Percentiles rank a stretch among this genome's conserved stretches.
Conservation (phyloP, 37 sponge, comb jelly and placozoan species). For the Agelas oroides region DNA sequence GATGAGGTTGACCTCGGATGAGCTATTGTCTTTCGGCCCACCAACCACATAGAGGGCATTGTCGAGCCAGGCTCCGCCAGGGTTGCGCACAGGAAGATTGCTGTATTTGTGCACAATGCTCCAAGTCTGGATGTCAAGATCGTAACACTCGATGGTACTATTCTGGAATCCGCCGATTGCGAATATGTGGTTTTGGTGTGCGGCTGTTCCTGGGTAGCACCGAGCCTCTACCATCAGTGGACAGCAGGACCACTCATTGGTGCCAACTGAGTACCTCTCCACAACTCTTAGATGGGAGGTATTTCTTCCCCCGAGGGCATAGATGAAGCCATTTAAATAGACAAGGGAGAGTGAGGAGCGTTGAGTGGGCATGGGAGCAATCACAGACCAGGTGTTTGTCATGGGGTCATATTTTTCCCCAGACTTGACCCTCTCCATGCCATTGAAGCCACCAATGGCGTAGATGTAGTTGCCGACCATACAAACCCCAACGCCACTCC, state of each 20-base stretch:
- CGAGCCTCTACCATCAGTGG: too few relatives aligned
- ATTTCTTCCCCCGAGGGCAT: constrained; percentile 87
- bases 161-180: background rate
- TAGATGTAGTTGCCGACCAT: constrained; percentile 68
- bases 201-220: too few relatives aligned
- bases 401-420: constrained; percentile 85
- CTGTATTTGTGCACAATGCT: background rate
- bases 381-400: constrained; percentile 64
- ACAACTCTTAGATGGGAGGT: constrained; percentile 70
- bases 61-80: too few relatives aligned
- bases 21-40: too few relatives aligned
- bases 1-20: too few relatives aligned
- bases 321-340: constrained; percentile 70
- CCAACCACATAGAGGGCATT: too few relatives aligned
- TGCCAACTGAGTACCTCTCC: too few relatives aligned
- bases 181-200: too few relatives aligned
- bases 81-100: too few relatives aligned
- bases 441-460: constrained; percentile 88
- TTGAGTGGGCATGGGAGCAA: constrained; percentile 67
- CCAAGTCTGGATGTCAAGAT: constrained; percentile 1
- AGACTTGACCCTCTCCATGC: constrained; percentile 70
- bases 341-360: constrained; percentile 79
- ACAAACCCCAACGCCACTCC: constrained; percentile 84
- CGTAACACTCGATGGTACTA: background rate
- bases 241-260: too few relatives aligned